Base-by-base conservation (phyloP, 2,888 invertebrate genomes). In the Dynastes maya region DNA sequence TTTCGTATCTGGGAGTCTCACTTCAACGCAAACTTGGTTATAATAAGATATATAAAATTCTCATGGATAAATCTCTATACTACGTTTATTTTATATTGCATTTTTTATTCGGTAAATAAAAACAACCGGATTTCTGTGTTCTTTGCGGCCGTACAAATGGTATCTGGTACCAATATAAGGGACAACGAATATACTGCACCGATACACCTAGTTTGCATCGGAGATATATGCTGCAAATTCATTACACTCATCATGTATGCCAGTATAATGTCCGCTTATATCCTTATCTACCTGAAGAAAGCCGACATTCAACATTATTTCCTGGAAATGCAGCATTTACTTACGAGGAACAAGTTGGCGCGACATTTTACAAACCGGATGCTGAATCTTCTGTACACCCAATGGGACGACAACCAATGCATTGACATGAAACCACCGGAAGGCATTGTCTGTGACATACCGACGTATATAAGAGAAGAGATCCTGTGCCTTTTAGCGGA, bases 1-100 rank as follows among this genome's bases (percentile, higher is more conserved):
- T 71, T 82, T 55, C 68, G 68, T 27, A 63, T 55, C 22, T 80
- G 79, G 80, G 78, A 80, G 32, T 11, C 71, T 5, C 72, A 78
- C 2, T 81, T 80, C 45, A 80, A 81, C 51, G 29, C 79, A 2
- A 80, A 80, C 40, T 75, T 80, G 1, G 74, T 81, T 0, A 9
- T 77, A 9, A 74, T 80, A 13, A 80, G 79, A 77, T 79, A 79
- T 37, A 68, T 79, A 8, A 79, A 76, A 53, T 79, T 75, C 27
- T 37, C 61, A 4, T 68, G 68, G 64, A 64, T 70, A 51, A 68
- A 75, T 68, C 37, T 76, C 2, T 79, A 79, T 40, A 53, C 65
- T 2, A 76, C 63, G n/a, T 79, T 79, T 22, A 8, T 79, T 6
- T 22, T 76, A 2, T 79, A 70, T 16, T 79, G 79, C 51, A 11